phyloP scores from a whole-genome alignment of 2,113 vertebrate species.

The Ursus arctos region DNA sequence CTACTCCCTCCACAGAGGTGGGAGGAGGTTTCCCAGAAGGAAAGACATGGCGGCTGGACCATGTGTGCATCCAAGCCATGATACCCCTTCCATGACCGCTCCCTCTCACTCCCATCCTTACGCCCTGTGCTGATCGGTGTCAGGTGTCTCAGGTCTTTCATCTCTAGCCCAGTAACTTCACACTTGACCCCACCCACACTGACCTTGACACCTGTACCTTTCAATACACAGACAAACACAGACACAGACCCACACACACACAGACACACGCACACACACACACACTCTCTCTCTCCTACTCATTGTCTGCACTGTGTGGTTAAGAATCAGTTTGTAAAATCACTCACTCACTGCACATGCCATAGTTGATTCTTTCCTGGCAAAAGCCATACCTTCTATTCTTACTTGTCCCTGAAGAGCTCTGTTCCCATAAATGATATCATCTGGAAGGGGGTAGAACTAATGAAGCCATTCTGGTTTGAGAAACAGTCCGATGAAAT shows the following conservation, averaged over 20 bases:
- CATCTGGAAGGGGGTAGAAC: neutral
- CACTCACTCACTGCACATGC: neutral
- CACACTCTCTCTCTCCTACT: neutral
- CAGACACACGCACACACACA: neutral
- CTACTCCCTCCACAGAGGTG: neutral
- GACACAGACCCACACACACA: neutral
- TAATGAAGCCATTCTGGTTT: neutral
- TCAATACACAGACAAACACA: neutral
- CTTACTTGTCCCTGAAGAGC: neutral
- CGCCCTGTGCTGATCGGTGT: rapidly evolving
- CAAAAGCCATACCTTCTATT: neutral
- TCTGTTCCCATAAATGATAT: conserved; percentile 25
- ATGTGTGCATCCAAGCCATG: neutral
- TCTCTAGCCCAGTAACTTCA: neutral
- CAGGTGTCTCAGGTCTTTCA: neutral
- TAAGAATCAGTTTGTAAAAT: conserved; percentile 2
- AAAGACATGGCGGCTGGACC: neutral
- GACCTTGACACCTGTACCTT: neutral
- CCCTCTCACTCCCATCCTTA: neutral
- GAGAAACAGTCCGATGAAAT: neutral
- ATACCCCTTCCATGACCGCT: rapidly evolving
- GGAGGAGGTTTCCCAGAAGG: neutral
- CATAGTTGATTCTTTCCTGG: neutral
- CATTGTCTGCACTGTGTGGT: neutral
- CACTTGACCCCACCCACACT: neutral